A percentile compares a stretch with the other conserved stretches of the same genome.
Evolutionary conservation across 1,140 invertebrate species (phyloP).

Genomic region (Neodiprion fabricii): DNA sequence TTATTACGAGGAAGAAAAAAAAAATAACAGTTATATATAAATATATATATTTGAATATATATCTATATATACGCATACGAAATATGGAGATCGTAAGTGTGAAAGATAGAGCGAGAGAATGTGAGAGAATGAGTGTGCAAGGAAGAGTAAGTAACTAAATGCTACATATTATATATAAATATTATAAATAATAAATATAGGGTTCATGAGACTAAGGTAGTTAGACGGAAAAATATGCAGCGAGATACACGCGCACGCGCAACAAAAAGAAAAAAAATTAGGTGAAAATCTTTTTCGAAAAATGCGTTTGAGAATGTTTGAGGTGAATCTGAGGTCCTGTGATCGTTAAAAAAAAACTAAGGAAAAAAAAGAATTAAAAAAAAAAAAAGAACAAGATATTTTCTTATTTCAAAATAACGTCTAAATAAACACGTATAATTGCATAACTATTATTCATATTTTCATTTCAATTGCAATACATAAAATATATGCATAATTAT

Average conservation of each 20-base stretch:
- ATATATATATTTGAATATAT: slow-evolving; percentile 54
- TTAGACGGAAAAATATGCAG: slow-evolving; percentile 38
- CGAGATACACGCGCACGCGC: slow-evolving; percentile 32
- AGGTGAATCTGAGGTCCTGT: slow-evolving; percentile 63
- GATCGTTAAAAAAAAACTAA: slow-evolving; percentile 60
- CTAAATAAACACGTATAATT: background rate
- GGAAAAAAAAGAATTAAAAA: slow-evolving; percentile 48
- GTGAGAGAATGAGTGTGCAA: slow-evolving; percentile 44
- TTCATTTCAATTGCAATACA: slow-evolving; percentile 59
- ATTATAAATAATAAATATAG: slow-evolving; percentile 63
- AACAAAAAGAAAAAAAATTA: slow-evolving; percentile 25
- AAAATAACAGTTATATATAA: slow-evolving; percentile 49
- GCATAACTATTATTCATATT: background rate
- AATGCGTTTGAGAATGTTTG: slow-evolving; percentile 48
- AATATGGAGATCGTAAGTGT: slow-evolving; percentile 48
- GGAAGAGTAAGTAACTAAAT: slow-evolving; percentile 49
- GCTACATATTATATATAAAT: slow-evolving; percentile 58
- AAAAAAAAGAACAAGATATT: slow-evolving; percentile 55
- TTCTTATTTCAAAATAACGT: slow-evolving; percentile 62
- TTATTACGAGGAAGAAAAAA: slow-evolving; percentile 23
- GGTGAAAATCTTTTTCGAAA: slow-evolving; percentile 40
- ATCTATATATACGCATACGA: background rate
- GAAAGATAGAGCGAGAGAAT: slow-evolving; percentile 40
- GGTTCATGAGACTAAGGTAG: slow-evolving; percentile 62
- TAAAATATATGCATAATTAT: slow-evolving; percentile 33